phyloP scores from a whole-genome alignment of 92 coral and sea anemone genomes.

The Palythoa heliodiscus region DNA sequence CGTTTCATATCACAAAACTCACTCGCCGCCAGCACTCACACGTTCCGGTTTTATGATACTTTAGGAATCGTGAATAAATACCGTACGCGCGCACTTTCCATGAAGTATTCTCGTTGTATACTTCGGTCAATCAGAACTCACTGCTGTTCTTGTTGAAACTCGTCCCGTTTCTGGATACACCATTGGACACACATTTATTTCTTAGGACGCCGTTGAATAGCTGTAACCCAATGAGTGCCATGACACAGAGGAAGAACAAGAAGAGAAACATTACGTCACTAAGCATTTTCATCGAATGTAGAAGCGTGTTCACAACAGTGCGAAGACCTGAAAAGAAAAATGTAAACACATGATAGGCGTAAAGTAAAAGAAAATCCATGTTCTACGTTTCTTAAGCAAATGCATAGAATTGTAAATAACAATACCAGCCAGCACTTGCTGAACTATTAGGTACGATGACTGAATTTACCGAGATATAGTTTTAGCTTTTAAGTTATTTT shows the following conservation, averaged over 20 bases:
- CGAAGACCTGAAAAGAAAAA: conserved; percentile 65
- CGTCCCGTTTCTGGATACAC: not conserved
- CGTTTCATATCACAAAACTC: no score
- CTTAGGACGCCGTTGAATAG: conserved; percentile 81
- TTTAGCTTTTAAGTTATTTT: not conserved
- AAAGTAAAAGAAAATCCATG: not conserved
- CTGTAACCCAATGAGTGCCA: conserved; percentile 96
- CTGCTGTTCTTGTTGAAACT: conserved; percentile 1
- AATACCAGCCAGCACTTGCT: no score
- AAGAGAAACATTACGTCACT: conserved; percentile 85
- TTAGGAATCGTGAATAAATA: no score
- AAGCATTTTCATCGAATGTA: conserved; percentile 86
- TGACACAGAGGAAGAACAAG: conserved; percentile 87
- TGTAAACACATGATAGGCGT: not conserved
- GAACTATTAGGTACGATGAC: no score
- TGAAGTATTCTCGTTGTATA: no score
- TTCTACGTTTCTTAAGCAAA: not conserved
- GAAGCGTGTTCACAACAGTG: conserved; percentile 91
- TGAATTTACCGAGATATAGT: no score
- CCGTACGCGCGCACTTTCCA: no score
- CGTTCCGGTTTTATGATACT: no score
- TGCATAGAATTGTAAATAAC: no score
- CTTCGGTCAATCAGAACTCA: not conserved
- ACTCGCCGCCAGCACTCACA: no score
- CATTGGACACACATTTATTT: conserved; percentile 70